phyloP scores from a whole-genome alignment of 1,140 invertebrate genomes.

The Megathymus violae region DNA sequence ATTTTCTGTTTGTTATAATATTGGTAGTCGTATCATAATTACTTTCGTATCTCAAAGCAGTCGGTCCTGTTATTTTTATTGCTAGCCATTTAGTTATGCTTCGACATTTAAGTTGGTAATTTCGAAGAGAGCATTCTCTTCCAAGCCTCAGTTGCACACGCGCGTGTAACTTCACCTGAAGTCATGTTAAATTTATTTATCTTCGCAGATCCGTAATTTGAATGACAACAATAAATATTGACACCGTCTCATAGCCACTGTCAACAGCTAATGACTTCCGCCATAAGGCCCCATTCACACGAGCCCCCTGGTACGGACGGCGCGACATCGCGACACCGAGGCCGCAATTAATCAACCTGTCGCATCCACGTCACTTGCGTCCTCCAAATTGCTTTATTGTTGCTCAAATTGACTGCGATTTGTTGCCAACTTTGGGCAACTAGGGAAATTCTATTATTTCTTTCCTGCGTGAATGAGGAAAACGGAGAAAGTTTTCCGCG shows the following conservation, averaged over 20 bases:
- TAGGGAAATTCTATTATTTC: constrained; percentile 30
- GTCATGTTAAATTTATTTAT: too few relatives aligned
- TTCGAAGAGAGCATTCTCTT: too few relatives aligned
- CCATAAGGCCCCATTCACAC: constrained; percentile 61
- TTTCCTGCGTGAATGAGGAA: constrained; percentile 27
- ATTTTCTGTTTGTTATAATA: too few relatives aligned
- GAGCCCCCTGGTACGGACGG: constrained; percentile 38
- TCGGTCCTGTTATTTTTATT: too few relatives aligned
- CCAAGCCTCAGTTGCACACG: too few relatives aligned
- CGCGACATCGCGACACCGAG: constrained; percentile 60
- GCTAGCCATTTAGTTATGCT: too few relatives aligned
- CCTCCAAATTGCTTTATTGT: constrained; percentile 61
- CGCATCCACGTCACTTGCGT: constrained; percentile 43
- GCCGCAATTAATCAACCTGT: constrained; percentile 57
- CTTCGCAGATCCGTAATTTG: too few relatives aligned
- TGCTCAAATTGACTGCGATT: constrained; percentile 54
- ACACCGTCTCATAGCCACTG: constrained; percentile 9
- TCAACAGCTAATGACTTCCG: constrained; percentile 22
- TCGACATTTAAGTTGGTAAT: too few relatives aligned
- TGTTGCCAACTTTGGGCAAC: constrained; percentile 30
- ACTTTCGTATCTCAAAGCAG: too few relatives aligned
- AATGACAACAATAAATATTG: neutral
- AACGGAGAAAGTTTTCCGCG: constrained; percentile 31
- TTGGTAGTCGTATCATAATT: too few relatives aligned
- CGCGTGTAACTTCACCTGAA: too few relatives aligned